Percentiles rank a stretch among this genome's conserved stretches.
phyloP scores from a whole-genome alignment of 2,113 vertebrate genomes.

The Phylloscopus whistleri region DNA sequence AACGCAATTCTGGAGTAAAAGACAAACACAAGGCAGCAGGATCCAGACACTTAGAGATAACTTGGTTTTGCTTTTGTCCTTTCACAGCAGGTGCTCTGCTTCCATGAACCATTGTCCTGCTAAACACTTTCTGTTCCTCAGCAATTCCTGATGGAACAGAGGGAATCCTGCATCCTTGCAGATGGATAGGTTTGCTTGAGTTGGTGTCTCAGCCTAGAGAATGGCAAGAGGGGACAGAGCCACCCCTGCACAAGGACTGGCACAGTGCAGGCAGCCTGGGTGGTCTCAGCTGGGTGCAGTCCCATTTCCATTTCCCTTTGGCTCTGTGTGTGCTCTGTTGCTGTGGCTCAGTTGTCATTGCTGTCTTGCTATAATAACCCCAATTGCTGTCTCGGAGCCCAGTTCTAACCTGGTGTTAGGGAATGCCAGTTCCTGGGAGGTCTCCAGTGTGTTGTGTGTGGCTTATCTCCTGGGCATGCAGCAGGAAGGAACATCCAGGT shows the following conservation, averaged over 20 bases:
- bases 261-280: background rate
- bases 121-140: background rate
- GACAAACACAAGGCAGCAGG: background rate
- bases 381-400: accelerated
- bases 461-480: background rate
- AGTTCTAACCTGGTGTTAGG: background rate
- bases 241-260: background rate
- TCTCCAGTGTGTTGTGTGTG: background rate
- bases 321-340: background rate
- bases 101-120: background rate
- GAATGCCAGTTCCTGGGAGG: background rate
- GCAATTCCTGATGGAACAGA: background rate
- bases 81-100: background rate
- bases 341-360: background rate
- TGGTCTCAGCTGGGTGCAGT: background rate
- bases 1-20: background rate
- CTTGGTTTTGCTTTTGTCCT: background rate
- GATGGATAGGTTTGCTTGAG: background rate
- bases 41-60: background rate
- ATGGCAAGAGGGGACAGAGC: background rate
- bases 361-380: background rate
- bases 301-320: background rate
- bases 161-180: background rate
- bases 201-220: background rate
- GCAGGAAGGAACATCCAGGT: background rate